Evolutionary conservation across 2,113 vertebrate genomes (phyloP).

Genomic region (Pogonocichla stellata): DNA sequence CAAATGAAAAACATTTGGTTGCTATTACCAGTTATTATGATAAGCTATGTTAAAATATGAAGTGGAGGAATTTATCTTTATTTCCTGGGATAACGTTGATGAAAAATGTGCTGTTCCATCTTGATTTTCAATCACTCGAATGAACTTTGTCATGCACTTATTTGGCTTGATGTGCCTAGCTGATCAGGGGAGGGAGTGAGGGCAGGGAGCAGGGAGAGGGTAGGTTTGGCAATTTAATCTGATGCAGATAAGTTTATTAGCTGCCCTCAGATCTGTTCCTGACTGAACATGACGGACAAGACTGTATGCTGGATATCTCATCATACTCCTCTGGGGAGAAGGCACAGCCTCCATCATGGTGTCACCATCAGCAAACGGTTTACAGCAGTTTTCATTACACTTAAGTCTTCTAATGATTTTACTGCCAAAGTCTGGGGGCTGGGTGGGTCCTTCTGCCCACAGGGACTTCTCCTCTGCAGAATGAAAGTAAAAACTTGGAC

Average conservation of each 20-base stretch:
- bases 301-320: not conserved
- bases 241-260: slow-evolving; percentile 45
- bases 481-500: not conserved
- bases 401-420: slow-evolving; percentile 51
- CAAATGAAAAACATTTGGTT: slow-evolving; percentile 72
- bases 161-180: slow-evolving; percentile 1
- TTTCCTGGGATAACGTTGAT: slow-evolving; percentile 64
- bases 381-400: slow-evolving; percentile 62
- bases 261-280: slow-evolving; percentile 31
- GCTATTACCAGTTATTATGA: slow-evolving; percentile 62
- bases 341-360: not conserved
- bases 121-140: slow-evolving; percentile 51
- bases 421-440: not conserved
- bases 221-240: slow-evolving; percentile 17
- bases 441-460: not conserved
- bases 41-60: slow-evolving; percentile 49
- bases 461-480: not conserved
- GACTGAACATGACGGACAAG: not conserved
- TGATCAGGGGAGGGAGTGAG: not conserved
- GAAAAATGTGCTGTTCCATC: slow-evolving; percentile 57
- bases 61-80: slow-evolving; percentile 69
- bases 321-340: not conserved
- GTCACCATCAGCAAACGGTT: slow-evolving; percentile 53
- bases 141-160: slow-evolving; percentile 32
- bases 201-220: not conserved